Evolutionary conservation across 2,888 invertebrate genomes (phyloP), one percentile per base, ranked within the genome.

Genomic region (Sphaerophoria taeniata): DNA sequence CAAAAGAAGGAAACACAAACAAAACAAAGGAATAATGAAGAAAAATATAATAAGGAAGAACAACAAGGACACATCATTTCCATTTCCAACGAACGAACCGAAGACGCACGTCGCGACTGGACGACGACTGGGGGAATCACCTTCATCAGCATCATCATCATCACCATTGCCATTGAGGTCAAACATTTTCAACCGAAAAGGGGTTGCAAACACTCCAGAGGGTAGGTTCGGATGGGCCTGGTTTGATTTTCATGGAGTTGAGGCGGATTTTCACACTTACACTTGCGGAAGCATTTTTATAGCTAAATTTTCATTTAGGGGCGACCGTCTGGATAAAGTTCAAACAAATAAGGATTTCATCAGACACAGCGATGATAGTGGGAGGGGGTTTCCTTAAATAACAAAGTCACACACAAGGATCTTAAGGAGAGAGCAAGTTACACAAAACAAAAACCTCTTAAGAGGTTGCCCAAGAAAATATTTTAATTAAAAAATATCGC

Each of bases 401-500:
- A 39, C 7, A 39, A 39, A 9, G 7, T 43, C 11, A 43, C 33
- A 34, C 63, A 31, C 14, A 49, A 53, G 61, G 60, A 61, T 4
- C 31, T 53, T n/a, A n/a, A 43, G 6, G 6, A 49, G 31, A 7
- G 33, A n/a, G 51, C 47, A 53, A 70, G 24, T 69, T 73, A 78
- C 79, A 78, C 79, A 47, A 70, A 73, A 83, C 56, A 70, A 83
- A 49, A 71, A 58, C 63, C 77, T 73, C 77, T 58, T 69, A 63
- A 65, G 73, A 61, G 65, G 72, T 47, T 39, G 69, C 73, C 47
- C 34, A 84, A 84, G 83, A 80, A 80, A 84, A 80, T 84, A 76
- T 84, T 84, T 84, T 84, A 84, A 84, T 84, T 84, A 80, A 75
- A 84, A 84, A 80, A 84, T 84, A 84, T 75, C 75, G 84, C 75